Evolutionary conservation across 2,888 invertebrate genomes (phyloP).

Genomic region (Rhimphoctona megacephalus): DNA sequence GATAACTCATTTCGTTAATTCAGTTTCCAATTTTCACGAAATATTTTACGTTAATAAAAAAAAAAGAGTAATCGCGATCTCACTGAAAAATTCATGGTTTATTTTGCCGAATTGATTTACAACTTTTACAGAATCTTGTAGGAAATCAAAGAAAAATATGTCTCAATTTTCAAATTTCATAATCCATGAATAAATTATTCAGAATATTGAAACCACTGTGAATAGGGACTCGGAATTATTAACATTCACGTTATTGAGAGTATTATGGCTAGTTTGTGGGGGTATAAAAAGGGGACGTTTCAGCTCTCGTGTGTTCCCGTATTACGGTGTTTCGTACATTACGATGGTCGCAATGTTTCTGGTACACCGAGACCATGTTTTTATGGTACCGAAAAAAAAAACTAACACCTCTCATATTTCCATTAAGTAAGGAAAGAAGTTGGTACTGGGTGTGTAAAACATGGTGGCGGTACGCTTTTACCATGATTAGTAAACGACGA

Average conservation of each 20-base stretch:
- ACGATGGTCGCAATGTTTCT: slow-evolving; percentile 11
- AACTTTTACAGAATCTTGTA: background rate
- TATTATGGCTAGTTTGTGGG: background rate
- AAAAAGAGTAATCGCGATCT: background rate
- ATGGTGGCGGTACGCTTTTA: slow-evolving; percentile 77
- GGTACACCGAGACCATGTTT: slow-evolving; percentile 24
- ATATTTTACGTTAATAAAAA: background rate
- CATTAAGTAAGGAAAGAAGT: slow-evolving; percentile 78
- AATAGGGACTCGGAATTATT: background rate
- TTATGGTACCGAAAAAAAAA: slow-evolving; percentile 50
- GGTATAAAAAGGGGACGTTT: background rate
- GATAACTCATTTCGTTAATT: background rate
- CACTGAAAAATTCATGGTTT: background rate
- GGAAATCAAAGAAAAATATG: background rate
- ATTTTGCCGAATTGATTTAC: background rate
- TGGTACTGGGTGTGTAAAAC: slow-evolving; percentile 50
- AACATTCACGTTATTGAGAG: background rate
- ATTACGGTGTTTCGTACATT: slow-evolving; percentile 14
- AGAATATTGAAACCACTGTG: background rate
- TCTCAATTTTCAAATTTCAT: background rate
- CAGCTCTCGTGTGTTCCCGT: background rate
- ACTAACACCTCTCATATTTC: slow-evolving; percentile 79
- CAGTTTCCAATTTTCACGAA: background rate
- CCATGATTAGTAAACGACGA: slow-evolving; percentile 81
- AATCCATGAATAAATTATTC: background rate